Evolutionary conservation across 1,140 invertebrate species (phyloP).

Genomic region (Drosophila pruinosa): DNA sequence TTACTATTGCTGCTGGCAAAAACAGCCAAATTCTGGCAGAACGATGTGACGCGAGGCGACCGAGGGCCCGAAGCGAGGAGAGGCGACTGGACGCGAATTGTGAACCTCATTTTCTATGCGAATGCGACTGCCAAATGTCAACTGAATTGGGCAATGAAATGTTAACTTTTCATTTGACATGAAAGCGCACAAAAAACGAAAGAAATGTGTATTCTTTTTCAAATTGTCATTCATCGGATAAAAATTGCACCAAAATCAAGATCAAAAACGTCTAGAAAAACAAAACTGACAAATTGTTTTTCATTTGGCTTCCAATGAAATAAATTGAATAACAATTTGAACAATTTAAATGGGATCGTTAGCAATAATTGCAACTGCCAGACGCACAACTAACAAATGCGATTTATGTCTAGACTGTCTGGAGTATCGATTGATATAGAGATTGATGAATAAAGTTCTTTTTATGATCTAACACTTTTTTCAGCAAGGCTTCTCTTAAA

Average conservation of each 20-base stretch:
- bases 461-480: background rate
- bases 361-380: background rate
- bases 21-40: conserved; percentile 26
- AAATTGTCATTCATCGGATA: conserved; percentile 4
- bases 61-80: background rate
- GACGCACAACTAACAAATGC: too few relatives aligned
- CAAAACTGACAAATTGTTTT: conserved; percentile 37
- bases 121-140: conserved; percentile 74
- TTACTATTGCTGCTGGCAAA: conserved; percentile 3
- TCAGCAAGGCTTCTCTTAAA: background rate
- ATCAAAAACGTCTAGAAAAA: background rate
- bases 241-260: conserved; percentile 9
- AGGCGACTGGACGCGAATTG: conserved; percentile 25
- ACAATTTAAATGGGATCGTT: conserved; percentile 1
- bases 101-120: conserved; percentile 75
- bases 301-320: conserved; percentile 9
- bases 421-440: background rate
- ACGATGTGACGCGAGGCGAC: background rate
- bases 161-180: conserved; percentile 71
- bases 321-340: conserved; percentile 5
- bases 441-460: background rate
- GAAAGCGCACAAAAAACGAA: conserved; percentile 31
- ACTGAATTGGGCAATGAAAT: conserved; percentile 77
- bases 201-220: conserved; percentile 13
- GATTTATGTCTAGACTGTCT: background rate